phyloP scores from a whole-genome alignment of 2,888 invertebrate species.

The Rapana venosa region DNA sequence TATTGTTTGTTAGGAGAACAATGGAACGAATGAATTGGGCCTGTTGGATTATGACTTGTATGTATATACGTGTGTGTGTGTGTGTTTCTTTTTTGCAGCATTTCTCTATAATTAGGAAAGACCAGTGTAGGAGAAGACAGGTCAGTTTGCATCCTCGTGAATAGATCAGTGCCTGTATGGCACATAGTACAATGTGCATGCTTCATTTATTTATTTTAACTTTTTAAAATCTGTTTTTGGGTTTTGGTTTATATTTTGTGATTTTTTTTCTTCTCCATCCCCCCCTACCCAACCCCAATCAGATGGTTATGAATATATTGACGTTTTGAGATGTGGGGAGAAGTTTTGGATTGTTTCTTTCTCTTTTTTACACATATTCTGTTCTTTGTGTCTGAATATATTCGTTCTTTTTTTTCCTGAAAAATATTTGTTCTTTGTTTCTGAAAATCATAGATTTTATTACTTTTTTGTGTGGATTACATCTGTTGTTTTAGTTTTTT shows the following conservation, averaged over 20 bases:
- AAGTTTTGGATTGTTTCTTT: neutral
- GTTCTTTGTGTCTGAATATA: neutral
- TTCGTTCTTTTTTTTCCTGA: neutral
- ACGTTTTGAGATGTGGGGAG: neutral
- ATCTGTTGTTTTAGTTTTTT: neutral
- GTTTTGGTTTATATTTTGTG: neutral
- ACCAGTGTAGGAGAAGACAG: conserved; percentile 17
- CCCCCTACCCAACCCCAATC: too few relatives aligned
- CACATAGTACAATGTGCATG: neutral
- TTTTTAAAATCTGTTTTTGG: neutral
- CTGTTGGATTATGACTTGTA: neutral
- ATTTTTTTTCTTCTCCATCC: too few relatives aligned
- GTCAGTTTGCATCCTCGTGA: conserved; percentile 16
- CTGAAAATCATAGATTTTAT: neutral
- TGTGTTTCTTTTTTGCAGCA: conserved; percentile 37
- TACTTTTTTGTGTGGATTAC: neutral
- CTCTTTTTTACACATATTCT: neutral
- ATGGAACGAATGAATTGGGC: neutral
- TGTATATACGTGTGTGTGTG: neutral
- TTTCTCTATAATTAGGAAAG: conserved; percentile 31
- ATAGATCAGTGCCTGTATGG: neutral
- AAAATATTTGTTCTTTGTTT: neutral
- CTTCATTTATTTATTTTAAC: neutral
- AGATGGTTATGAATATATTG: neutral
- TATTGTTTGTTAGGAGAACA: neutral